These are phyloP conservation scores for Drosophila bocki DNA, from an alignment of 1,140 invertebrate species.

Conservation along the genomic window DNA sequence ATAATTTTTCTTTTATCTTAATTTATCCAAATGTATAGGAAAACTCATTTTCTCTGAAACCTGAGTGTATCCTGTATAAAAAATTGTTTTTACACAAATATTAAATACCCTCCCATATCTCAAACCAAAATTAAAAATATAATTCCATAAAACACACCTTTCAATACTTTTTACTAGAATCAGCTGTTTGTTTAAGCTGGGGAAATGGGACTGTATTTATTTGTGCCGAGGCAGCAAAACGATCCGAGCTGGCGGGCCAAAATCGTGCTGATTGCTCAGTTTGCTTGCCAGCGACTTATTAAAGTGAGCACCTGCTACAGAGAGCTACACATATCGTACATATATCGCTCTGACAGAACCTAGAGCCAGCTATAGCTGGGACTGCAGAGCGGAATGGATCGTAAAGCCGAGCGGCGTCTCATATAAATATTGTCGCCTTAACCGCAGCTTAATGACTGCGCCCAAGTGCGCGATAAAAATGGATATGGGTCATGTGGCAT, in stretches of 20 bases:
- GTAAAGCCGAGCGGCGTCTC: constrained; percentile 38
- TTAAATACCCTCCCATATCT: background rate
- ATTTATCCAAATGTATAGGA: no score
- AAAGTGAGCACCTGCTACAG: constrained; percentile 38
- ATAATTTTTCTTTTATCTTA: no score
- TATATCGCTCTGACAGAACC: background rate
- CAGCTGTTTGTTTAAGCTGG: constrained; percentile 3
- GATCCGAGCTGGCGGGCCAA: constrained; percentile 26
- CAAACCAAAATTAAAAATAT: background rate
- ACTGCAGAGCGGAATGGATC: constrained; percentile 27
- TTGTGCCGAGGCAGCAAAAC: constrained; percentile 31
- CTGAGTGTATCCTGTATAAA: no score
- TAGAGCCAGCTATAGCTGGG: background rate
- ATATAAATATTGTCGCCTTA: constrained; percentile 52
- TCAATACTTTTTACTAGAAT: background rate
- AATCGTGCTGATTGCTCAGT: constrained; percentile 60
- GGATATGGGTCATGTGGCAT: constrained; percentile 57
- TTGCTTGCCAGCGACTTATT: constrained; percentile 40
- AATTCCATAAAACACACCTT: no score
- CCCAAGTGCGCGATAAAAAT: constrained; percentile 51
- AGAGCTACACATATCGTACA: background rate
- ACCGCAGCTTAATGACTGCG: constrained; percentile 51
- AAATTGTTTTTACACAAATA: no score
- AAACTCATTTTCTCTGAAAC: no score
- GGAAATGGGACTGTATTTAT: constrained; percentile 9